Base-by-base conservation (phyloP, 2,888 invertebrate genomes). In the Synanthedon formicaeformis region DNA sequence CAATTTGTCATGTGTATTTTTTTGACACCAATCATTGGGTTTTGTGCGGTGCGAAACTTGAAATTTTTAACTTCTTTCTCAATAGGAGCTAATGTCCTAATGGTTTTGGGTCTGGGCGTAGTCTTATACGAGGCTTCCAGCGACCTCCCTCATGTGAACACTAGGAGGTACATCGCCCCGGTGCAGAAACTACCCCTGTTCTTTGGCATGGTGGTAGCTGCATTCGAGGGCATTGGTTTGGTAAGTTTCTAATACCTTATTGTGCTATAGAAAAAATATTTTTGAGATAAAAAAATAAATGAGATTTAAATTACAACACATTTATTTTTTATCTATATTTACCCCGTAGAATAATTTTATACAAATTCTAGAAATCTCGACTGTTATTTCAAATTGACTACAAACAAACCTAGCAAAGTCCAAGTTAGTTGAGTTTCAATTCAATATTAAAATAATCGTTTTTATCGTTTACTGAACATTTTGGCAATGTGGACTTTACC, bases 201-300 rank as follows among this genome's bases (percentile, higher is more conserved):
- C 76, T 97, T 99, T 71, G 98, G 98, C 50, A 98, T 98, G 0
- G 96, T 96, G 23, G 92, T 99, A 54, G 99, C 96, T 78, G 95
- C 98, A 3, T 99, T 98, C 71, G 99, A 99, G 87, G 99, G 98
- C 57, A 98, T 99, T 60, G 95, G 95, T 53, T 78, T 96, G 89
- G 95, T 94, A 73, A 90, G 90, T 78, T 51, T n/a, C 12, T 50
- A 49, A 12, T 49, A 23, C 18, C 18, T 23, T 23, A 18, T 49
- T 14, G 11, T 49, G 45, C n/a, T 45, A 41, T 16, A 16, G 16
- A 16, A 16, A 16, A 16, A 16, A 16, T 16, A 16, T 16, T 16
- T 16, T 16, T n/a, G n/a, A n/a, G n/a, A n/a, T n/a, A n/a, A n/a
- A n/a, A n/a, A n/a, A n/a, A n/a, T n/a, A n/a, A n/a, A n/a, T n/a